These are phyloP conservation scores for Cheilosia urbana DNA, from an alignment of 2,888 invertebrate genomes.

Conservation along the genomic window DNA sequence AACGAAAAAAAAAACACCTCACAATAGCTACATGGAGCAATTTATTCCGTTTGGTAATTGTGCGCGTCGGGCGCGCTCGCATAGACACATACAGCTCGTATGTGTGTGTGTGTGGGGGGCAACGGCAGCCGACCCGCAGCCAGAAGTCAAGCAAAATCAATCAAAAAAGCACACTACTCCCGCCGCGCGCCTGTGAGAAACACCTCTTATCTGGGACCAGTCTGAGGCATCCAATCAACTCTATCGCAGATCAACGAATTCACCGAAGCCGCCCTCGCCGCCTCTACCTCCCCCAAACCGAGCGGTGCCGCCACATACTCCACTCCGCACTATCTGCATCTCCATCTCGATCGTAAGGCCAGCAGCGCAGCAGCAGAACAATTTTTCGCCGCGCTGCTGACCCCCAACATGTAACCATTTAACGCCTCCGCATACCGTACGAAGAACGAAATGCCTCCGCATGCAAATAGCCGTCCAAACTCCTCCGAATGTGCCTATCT, in stretches of 20 bases:
- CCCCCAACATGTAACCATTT: slow-evolving; percentile 75
- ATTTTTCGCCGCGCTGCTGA: slow-evolving; percentile 63
- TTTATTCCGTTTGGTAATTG: slow-evolving; percentile 62
- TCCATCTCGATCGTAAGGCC: slow-evolving; percentile 13
- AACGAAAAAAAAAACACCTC: slow-evolving; percentile 32
- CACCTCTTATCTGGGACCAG: slow-evolving; percentile 64
- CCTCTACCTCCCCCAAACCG: background rate
- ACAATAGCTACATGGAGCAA: slow-evolving; percentile 47
- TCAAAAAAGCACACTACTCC: slow-evolving; percentile 57
- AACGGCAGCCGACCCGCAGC: slow-evolving; percentile 56
- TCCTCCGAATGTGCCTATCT: slow-evolving; percentile 61
- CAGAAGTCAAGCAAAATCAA: slow-evolving; percentile 75
- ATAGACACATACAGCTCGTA: too few relatives aligned
- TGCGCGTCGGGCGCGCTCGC: slow-evolving; percentile 13
- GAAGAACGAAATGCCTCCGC: slow-evolving; percentile 63
- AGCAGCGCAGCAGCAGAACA: slow-evolving; percentile 44
- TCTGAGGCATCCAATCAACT: slow-evolving; percentile 72
- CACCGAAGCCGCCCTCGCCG: slow-evolving; percentile 28
- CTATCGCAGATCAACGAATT: slow-evolving; percentile 63
- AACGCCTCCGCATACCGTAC: slow-evolving; percentile 71
- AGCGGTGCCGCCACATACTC: background rate
- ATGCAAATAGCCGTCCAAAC: slow-evolving; percentile 69
- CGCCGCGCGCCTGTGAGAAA: slow-evolving; percentile 34
- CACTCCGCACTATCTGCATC: background rate
- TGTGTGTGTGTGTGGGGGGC: background rate